Percentiles rank a stretch among this genome's conserved stretches.
Conservation (phyloP, 2,797 vertebrate species). For the Arremon aurantiirostris region DNA sequence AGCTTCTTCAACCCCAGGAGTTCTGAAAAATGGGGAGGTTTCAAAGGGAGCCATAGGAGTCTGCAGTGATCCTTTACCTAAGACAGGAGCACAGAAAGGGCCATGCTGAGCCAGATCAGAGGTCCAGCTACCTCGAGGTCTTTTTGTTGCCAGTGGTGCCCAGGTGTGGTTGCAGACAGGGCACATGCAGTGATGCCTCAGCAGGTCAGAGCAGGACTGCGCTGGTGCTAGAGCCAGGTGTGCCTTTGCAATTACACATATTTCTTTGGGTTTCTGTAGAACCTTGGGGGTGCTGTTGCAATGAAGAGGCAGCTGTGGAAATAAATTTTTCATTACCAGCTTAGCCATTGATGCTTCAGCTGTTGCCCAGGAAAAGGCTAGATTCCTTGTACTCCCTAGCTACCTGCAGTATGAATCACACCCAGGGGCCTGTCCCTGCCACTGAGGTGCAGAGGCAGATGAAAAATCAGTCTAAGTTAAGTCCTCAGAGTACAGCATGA, state of each 20-base stretch:
- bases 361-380: background rate
- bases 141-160: background rate
- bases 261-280: background rate
- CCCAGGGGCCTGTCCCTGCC: background rate
- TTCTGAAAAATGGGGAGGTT: background rate
- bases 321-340: background rate
- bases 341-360: background rate
- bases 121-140: fast-evolving
- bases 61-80: background rate
- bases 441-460: background rate
- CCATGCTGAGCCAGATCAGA: background rate
- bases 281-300: background rate
- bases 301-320: background rate
- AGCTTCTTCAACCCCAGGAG: background rate
- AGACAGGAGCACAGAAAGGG: background rate
- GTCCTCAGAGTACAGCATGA: background rate
- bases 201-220: background rate
- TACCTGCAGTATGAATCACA: background rate
- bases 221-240: background rate
- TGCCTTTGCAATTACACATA: background rate
- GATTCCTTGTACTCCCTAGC: background rate
- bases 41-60: background rate
- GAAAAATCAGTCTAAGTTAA: background rate
- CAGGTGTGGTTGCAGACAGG: background rate
- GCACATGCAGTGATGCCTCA: background rate